Percentiles rank a stretch among this genome's conserved stretches.
phyloP scores from a whole-genome alignment of 2,888 invertebrate genomes.

The Anaspis maculata region DNA sequence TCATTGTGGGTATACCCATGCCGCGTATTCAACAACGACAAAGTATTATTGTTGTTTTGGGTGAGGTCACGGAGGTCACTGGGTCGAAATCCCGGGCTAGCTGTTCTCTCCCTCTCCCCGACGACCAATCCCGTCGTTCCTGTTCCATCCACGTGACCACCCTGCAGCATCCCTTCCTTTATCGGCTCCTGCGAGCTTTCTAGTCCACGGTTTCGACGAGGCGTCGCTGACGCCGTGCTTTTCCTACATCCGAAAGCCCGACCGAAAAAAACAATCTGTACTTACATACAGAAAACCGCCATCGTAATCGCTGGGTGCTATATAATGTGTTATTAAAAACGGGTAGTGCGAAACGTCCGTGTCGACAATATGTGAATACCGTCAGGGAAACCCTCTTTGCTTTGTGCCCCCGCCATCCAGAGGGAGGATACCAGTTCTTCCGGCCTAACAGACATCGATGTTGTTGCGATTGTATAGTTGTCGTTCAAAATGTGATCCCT shows the following conservation, averaged over 20 bases:
- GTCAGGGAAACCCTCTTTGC: no score
- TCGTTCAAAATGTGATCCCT: constrained; percentile 16
- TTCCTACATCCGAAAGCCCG: no score
- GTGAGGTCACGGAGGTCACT: constrained; percentile 42
- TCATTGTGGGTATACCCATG: no score
- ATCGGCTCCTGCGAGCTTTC: constrained; percentile 20
- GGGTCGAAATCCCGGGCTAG: constrained; percentile 43
- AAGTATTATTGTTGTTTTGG: constrained; percentile 22
- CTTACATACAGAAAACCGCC: no score
- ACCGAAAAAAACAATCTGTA: no score
- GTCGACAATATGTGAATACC: no score
- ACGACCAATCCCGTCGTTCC: constrained; percentile 32
- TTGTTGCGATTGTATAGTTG: neutral
- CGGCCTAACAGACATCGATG: constrained; percentile 23
- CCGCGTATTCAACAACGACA: no score
- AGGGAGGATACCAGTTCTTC: constrained; percentile 8
- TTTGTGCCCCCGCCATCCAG: no score
- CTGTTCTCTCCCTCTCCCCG: constrained; percentile 23
- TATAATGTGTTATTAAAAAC: no score
- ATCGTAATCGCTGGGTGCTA: no score
- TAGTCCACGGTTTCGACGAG: constrained; percentile 15
- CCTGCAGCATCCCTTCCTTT: constrained; percentile 40
- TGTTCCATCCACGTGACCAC: constrained; percentile 34
- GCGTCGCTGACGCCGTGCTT: constrained; percentile 16
- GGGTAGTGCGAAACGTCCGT: no score